Conservation (phyloP, 2,113 vertebrate species). For the Penelope pileata region DNA sequence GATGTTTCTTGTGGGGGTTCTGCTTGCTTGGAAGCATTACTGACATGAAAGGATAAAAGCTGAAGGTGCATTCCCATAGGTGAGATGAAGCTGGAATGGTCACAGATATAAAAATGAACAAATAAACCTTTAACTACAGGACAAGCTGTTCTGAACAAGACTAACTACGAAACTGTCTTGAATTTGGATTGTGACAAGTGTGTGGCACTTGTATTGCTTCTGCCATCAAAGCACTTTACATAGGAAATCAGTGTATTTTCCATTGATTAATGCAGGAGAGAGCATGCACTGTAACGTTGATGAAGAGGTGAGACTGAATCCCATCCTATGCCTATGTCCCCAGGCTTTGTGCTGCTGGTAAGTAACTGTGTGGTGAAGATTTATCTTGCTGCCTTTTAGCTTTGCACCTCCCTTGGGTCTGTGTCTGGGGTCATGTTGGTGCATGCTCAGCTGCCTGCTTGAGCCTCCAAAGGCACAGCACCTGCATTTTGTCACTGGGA, state of each 20-base stretch:
- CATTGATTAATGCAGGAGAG: neutral
- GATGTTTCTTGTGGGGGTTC: rapidly evolving
- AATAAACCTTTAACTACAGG: neutral
- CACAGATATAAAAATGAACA: neutral
- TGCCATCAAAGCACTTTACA: neutral
- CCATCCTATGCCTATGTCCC: neutral
- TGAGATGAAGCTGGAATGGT: neutral
- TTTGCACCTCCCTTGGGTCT: neutral
- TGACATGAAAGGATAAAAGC: neutral
- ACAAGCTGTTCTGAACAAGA: neutral
- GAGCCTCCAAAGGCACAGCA: neutral
- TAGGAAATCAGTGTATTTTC: neutral
- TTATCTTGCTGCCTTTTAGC: neutral
- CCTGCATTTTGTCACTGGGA: neutral
- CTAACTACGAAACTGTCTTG: neutral
- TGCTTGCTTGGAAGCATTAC: neutral
- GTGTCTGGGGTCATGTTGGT: neutral
- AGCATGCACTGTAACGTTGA: rapidly evolving
- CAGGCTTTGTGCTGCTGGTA: no score
- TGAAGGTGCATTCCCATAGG: neutral
- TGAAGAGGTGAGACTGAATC: neutral
- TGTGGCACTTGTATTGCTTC: neutral
- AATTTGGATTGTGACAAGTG: neutral
- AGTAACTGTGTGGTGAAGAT: neutral
- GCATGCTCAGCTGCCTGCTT: neutral